Base-by-base conservation (phyloP, 1,140 invertebrate species). In the Cephus cinctus region DNA sequence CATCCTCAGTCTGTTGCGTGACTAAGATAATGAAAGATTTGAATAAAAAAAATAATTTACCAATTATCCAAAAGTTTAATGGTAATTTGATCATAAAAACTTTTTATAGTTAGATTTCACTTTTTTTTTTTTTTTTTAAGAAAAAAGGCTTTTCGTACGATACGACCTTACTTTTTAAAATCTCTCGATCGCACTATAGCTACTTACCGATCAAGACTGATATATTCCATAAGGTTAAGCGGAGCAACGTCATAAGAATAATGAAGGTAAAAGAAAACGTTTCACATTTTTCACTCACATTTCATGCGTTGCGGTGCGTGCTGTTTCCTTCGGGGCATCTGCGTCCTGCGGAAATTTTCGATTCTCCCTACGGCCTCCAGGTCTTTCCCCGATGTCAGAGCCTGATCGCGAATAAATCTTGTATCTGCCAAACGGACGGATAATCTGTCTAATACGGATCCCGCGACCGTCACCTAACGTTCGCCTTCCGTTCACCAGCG, bases 281-380 rank as follows among this genome's bases (percentile, higher is more conserved):
- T 1, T 30, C 27, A 30, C 12, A 12, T 12, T 27, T 31, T 34
- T 4, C n/a, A 72, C 74, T 75, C 54, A 75, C 74, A 76, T 76
- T 75, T 76, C 73, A 75, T 75, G 47, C 73, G 71, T 75, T 76
- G 71, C 56, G 73, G 74, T 47, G 71, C 71, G 67, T 75, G 70
- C 59, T 75, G 73, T 75, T 76, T 76, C 63, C 71, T 73, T 62
- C 73, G 72, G 67, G 71, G 61, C 73, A 76, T 76, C 69, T 74
- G 72, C 65, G 67, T 68, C 63, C 60, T 66, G 61, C 60, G 67
- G 54, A 46, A 34, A 21, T 36, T 31, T 32, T 57, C 51, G 52
- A 42, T 52, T 57, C 59, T 63, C 48, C 55, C 39, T 59, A 50
- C 27, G 59, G 59, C 47, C 65, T 69, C 67, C 63, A 67, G 65